Conservation (phyloP, 1,140 invertebrate species). For the Lucilia sericata region DNA sequence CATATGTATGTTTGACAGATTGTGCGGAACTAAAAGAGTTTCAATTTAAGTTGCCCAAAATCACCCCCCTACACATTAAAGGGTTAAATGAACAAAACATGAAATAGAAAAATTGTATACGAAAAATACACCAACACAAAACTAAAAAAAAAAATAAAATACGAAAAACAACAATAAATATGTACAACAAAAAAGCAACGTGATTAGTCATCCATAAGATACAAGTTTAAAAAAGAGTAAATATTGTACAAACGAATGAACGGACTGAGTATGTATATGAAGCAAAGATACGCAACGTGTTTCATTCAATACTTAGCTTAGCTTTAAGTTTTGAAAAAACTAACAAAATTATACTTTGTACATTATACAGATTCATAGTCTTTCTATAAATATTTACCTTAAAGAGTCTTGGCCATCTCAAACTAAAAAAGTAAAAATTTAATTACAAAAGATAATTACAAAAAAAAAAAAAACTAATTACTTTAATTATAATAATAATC, state of each 20-base stretch:
- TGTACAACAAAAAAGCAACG: constrained; percentile 13
- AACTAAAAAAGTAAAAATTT: too few relatives aligned
- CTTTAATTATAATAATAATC: too few relatives aligned
- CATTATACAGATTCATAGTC: too few relatives aligned
- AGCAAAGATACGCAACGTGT: constrained; percentile 19
- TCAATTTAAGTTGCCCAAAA: background rate
- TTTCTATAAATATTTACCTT: too few relatives aligned
- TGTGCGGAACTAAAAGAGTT: too few relatives aligned
- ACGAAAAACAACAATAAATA: constrained; percentile 24
- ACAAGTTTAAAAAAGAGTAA: constrained; percentile 34
- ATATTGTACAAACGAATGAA: constrained; percentile 3
- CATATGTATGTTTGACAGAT: too few relatives aligned
- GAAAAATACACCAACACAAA: constrained; percentile 33
- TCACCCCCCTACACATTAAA: background rate
- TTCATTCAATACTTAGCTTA: constrained; percentile 14
- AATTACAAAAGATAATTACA: too few relatives aligned
- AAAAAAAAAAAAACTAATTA: too few relatives aligned
- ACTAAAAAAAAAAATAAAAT: background rate
- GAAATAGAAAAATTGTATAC: constrained; percentile 20
- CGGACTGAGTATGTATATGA: background rate
- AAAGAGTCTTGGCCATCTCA: too few relatives aligned
- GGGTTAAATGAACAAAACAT: constrained; percentile 14
- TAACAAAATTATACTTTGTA: too few relatives aligned
- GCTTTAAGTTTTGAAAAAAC: too few relatives aligned
- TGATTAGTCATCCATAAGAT: constrained; percentile 45